phyloP scores from a whole-genome alignment of 2,888 invertebrate species.

The Liodrosophila aerea region DNA sequence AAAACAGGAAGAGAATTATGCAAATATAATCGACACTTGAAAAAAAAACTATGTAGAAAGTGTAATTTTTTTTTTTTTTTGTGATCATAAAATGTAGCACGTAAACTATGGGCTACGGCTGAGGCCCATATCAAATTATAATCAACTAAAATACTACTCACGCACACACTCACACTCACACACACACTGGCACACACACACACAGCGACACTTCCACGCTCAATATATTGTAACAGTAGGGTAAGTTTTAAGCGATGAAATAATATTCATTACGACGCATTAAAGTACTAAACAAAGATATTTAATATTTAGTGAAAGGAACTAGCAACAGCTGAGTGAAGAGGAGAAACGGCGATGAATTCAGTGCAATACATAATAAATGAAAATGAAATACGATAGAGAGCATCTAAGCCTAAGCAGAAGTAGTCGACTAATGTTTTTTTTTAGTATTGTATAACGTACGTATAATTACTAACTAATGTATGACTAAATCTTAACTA shows the following conservation, averaged over 20 bases:
- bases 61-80: slow-evolving; percentile 41
- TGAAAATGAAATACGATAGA: slow-evolving; percentile 7
- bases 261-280: background rate
- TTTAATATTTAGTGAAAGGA: slow-evolving; percentile 17
- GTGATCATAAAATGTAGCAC: slow-evolving; percentile 44
- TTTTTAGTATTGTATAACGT: slow-evolving; percentile 72
- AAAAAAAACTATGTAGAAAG: slow-evolving; percentile 18
- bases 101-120: slow-evolving; percentile 25
- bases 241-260: slow-evolving; percentile 65
- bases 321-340: slow-evolving; percentile 5
- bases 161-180: slow-evolving; percentile 14
- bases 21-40: slow-evolving; percentile 62
- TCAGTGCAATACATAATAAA: slow-evolving; percentile 9
- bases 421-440: slow-evolving; percentile 59
- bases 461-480: slow-evolving; percentile 45
- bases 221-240: slow-evolving; percentile 24
- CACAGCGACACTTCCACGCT: slow-evolving; percentile 44
- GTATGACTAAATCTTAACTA: slow-evolving; percentile 47
- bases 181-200: slow-evolving; percentile 9
- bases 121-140: slow-evolving; percentile 33
- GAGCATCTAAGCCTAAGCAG: slow-evolving; percentile 52
- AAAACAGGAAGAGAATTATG: slow-evolving; percentile 15
- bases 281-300: background rate
- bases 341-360: slow-evolving; percentile 6
- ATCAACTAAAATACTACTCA: slow-evolving; percentile 32